Evolutionary conservation across 2,888 invertebrate genomes (phyloP).

Genomic region (Calliphora vomitoria): DNA sequence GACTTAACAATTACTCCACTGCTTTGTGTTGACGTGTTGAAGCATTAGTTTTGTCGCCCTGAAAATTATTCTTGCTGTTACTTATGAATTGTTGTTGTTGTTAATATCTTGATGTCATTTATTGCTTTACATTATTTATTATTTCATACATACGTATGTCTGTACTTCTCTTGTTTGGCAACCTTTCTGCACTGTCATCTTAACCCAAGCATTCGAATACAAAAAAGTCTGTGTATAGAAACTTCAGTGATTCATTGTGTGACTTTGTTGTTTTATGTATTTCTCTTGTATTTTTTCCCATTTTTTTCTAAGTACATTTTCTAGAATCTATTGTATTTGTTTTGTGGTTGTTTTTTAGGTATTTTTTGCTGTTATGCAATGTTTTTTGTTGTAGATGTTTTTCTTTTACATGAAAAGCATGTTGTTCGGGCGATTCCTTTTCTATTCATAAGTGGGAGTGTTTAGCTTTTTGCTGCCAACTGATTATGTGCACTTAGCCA

Average conservation of each 20-base stretch:
- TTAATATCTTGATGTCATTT: conserved; percentile 48
- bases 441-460: conserved; percentile 50
- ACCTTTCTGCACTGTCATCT: conserved; percentile 51
- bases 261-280: conserved; percentile 26
- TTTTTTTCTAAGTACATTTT: conserved; percentile 26
- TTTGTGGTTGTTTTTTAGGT: neutral
- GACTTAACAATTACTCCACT: conserved; percentile 5
- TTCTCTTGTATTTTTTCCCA: neutral
- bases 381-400: neutral
- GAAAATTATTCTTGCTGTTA: neutral
- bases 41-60: conserved; percentile 55
- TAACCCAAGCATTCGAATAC: conserved; percentile 17
- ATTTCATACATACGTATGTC: conserved; percentile 48
- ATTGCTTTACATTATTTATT: conserved; percentile 63
- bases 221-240: conserved; percentile 28
- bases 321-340: conserved; percentile 17
- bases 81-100: conserved; percentile 17
- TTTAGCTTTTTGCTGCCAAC: conserved; percentile 47
- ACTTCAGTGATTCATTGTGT: conserved; percentile 59
- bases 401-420: conserved; percentile 27
- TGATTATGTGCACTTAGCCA: conserved; percentile 39
- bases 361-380: neutral
- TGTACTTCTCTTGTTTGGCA: conserved; percentile 38
- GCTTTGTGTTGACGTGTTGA: conserved; percentile 40
- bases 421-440: conserved; percentile 15